A percentile compares a stretch with the other conserved stretches of the same genome.
Evolutionary conservation across 2,888 invertebrate genomes (phyloP).

Genomic region (Cheilosia scutellata): DNA sequence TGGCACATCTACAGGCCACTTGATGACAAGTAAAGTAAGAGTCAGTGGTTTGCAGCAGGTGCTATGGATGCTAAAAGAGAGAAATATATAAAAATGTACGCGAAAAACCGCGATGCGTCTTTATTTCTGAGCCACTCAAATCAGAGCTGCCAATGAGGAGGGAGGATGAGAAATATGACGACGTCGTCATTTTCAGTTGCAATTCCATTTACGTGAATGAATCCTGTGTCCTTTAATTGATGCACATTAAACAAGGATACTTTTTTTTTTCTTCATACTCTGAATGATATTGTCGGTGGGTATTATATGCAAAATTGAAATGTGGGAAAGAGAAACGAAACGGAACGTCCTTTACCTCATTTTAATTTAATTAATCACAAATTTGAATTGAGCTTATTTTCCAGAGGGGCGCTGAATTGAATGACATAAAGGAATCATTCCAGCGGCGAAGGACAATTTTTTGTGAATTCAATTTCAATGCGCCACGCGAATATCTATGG

Average conservation of each 20-base stretch:
- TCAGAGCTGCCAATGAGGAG: conserved; percentile 11
- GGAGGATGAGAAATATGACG: conserved; percentile 11
- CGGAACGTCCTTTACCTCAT: conserved; percentile 34
- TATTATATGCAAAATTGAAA: conserved; percentile 12
- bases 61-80: not conserved
- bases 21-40: conserved; percentile 41
- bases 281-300: conserved; percentile 37
- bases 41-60: not conserved
- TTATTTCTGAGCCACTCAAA: conserved; percentile 68
- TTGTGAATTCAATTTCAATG: conserved; percentile 13
- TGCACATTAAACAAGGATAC: conserved; percentile 58
- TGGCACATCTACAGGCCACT: conserved; percentile 59
- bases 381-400: conserved; percentile 68
- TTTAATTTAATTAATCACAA: conserved; percentile 64
- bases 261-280: conserved; percentile 15
- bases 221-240: conserved; percentile 72
- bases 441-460: conserved; percentile 1
- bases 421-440: not conserved
- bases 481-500: not conserved
- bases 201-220: conserved; percentile 69
- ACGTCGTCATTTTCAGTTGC: conserved; percentile 72
- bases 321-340: conserved; percentile 29
- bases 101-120: conserved; percentile 74
- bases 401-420: conserved; percentile 3
- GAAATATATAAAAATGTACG: conserved; percentile 43